A percentile compares a stretch with the other conserved stretches of the same genome.
These are phyloP conservation scores for Bombus fervidus DNA, from an alignment of 1,140 invertebrate genomes.

Conservation along the genomic window DNA sequence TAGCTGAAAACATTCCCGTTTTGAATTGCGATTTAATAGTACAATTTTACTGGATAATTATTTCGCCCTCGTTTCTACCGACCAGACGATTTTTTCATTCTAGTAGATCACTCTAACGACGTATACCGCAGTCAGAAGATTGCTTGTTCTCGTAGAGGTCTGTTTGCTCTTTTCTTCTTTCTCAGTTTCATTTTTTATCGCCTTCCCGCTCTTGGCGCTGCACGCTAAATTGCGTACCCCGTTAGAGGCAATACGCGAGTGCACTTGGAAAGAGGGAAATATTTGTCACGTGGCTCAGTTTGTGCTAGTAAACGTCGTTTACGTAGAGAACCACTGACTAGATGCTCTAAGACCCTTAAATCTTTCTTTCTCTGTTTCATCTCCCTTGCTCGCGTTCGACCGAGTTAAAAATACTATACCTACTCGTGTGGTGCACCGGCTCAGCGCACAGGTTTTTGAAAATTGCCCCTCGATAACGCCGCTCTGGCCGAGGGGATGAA, in stretches of 20 bases:
- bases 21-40: too few species aligned
- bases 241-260: not conserved
- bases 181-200: not conserved
- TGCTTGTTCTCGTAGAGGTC: not conserved
- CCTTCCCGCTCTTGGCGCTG: not conserved
- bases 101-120: not conserved
- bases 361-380: slow-evolving; percentile 59
- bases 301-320: not conserved
- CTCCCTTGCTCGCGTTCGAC: slow-evolving; percentile 34
- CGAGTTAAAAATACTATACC: slow-evolving; percentile 65
- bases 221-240: not conserved
- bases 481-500: slow-evolving; percentile 12
- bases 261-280: not conserved
- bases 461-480: slow-evolving; percentile 41
- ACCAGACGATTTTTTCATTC: not conserved
- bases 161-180: not conserved
- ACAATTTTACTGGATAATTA: not conserved
- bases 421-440: slow-evolving; percentile 21
- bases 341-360: slow-evolving; percentile 57
- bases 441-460: slow-evolving; percentile 46
- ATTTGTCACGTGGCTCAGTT: not conserved
- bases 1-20: too few species aligned
- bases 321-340: slow-evolving; percentile 44
- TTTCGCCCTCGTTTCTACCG: not conserved
- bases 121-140: not conserved